Conservation (phyloP, 1,140 invertebrate species). For the Bombus balteatus region DNA sequence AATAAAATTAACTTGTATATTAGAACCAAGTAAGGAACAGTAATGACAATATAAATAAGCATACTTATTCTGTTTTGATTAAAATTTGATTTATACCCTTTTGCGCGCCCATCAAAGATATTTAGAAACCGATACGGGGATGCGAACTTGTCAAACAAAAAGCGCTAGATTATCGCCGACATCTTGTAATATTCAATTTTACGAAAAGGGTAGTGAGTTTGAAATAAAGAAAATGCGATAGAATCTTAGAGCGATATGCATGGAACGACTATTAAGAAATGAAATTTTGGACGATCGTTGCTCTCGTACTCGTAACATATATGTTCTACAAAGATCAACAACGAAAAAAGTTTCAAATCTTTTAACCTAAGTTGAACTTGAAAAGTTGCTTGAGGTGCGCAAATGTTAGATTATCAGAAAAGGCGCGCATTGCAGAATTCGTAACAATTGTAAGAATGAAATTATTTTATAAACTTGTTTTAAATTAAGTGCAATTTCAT, state of each 20-base stretch:
- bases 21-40: too few species aligned
- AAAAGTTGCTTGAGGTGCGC: too few species aligned
- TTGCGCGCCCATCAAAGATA: too few species aligned
- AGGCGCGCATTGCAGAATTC: constrained; percentile 36
- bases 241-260: not conserved
- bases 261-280: not conserved
- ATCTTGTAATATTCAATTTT: constrained; percentile 15
- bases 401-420: constrained; percentile 21
- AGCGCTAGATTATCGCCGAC: not conserved
- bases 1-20: too few species aligned
- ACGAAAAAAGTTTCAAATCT: not conserved
- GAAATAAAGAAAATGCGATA: not conserved
- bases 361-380: not conserved
- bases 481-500: constrained; percentile 11
- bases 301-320: constrained; percentile 17
- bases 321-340: constrained; percentile 19
- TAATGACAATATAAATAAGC: too few species aligned
- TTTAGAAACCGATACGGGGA: not conserved
- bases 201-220: not conserved
- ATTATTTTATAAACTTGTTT: not conserved
- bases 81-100: too few species aligned
- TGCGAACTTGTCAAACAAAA: constrained; percentile 10
- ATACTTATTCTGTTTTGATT: too few species aligned
- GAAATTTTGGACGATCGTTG: constrained; percentile 16
- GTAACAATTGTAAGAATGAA: constrained; percentile 13